Conservation (phyloP, 2,113 vertebrate genomes). For the Conger conger region DNA sequence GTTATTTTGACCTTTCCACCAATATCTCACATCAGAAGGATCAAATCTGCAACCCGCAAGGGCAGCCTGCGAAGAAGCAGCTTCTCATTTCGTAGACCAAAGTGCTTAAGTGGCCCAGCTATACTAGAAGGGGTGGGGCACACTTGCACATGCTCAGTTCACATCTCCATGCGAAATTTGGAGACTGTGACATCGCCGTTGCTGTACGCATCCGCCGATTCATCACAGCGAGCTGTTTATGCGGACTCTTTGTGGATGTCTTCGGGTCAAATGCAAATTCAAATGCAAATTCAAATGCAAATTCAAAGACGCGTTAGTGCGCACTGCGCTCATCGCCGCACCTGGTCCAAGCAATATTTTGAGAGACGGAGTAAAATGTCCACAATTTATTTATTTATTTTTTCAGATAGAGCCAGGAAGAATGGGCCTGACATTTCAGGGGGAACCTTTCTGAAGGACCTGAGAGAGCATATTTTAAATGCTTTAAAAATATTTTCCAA, state of each 20-base stretch:
- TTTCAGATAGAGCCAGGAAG: background rate
- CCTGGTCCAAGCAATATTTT: background rate
- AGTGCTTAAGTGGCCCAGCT: too few species aligned
- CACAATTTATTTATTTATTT: background rate
- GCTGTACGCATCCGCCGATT: background rate
- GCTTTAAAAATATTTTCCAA: too few species aligned
- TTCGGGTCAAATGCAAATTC: background rate
- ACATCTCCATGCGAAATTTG: background rate
- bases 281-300: background rate
- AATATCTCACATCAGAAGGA: too few species aligned
- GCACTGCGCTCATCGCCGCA: background rate
- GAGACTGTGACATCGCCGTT: background rate
- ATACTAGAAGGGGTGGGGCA: too few species aligned
- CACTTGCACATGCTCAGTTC: too few species aligned
- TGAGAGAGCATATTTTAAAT: background rate
- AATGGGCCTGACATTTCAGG: background rate
- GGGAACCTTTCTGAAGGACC: background rate
- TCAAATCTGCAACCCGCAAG: too few species aligned
- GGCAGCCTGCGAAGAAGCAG: too few species aligned
- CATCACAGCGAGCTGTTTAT: slow-evolving; percentile 9
- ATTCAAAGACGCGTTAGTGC: background rate
- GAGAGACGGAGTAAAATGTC: background rate
- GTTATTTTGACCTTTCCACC: too few species aligned
- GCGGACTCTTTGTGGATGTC: background rate
- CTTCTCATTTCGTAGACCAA: too few species aligned